Evolutionary conservation across 2,113 vertebrate species (phyloP), one percentile per base, ranked within the genome.

Genomic region (Burhinus oedicnemus): DNA sequence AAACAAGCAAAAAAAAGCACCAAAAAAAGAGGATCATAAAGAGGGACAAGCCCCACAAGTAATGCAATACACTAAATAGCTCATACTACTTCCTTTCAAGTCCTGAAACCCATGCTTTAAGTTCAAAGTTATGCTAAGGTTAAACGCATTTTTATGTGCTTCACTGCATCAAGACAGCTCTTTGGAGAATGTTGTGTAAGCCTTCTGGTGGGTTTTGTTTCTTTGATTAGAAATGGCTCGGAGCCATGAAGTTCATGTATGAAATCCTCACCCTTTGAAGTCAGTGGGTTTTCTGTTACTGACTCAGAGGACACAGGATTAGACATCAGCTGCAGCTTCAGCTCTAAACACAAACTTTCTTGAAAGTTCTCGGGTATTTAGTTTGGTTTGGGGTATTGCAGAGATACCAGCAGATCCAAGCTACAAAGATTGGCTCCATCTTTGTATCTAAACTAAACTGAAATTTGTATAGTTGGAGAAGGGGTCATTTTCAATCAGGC

Each of bases 221-320:
- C 87, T 84, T 79, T 91, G 83, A 94, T 91, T 95, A 79, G 74
- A 89, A 93, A 93, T 89, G 83, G 87, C 84, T 95, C 4, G 1
- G 66, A 93, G 95, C 81, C 80, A 91, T 47, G 38, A 72, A 95
- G 84, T 70, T 85, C 77, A 80, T 89, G 66, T 96, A 95, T 80
- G 81, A 95, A 94, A 94, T 94, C 76, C 87, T 76, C 62, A 89
- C 78, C 42, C 89, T 96, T 95, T 96, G 94, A 97, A 96, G 91
- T 92, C 40, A 80, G 26, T 0, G 7, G 13, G 32, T 79, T 91
- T 87, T 92, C 85, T 95, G 40, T 68, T 69, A 69, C 36, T 93
- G 94, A 51, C 76, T 90, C 92, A 90, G 58, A 92, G 78, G 90
- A 93, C 90, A 66, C 8, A 42, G 71, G 85, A 96, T 93, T 95